Conservation (phyloP, 2,113 vertebrate species). For the Ammospiza nelsoni region DNA sequence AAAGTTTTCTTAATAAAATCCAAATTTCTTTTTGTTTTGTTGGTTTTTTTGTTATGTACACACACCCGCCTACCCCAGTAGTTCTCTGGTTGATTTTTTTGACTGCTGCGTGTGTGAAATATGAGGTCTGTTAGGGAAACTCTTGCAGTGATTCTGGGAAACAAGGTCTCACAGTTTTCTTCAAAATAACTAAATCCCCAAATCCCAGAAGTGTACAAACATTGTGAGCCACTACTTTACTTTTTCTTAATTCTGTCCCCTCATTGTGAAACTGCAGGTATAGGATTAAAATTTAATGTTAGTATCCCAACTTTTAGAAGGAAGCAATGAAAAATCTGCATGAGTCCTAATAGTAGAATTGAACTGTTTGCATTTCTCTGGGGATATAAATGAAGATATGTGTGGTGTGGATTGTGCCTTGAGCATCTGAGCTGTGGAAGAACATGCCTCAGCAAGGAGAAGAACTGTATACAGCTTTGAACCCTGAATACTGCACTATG, state of each 20-base stretch:
- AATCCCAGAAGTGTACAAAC: not conserved
- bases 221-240: not conserved
- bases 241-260: not conserved
- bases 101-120: slow-evolving; percentile 38
- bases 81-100: slow-evolving; percentile 8
- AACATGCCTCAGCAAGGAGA: not conserved
- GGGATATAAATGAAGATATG: not conserved
- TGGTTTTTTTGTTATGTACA: not conserved
- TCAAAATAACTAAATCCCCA: not conserved
- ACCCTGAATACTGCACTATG: not conserved
- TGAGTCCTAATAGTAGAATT: not conserved
- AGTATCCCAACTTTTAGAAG: not conserved
- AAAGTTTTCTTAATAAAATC: not conserved
- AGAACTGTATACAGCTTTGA: not conserved
- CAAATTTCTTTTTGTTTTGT: not conserved
- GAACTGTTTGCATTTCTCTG: slow-evolving; percentile 10
- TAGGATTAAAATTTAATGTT: not conserved
- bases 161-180: not conserved
- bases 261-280: not conserved
- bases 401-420: not conserved
- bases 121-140: not conserved
- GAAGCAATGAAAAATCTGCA: not conserved
- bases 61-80: not conserved
- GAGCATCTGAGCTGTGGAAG: not conserved
- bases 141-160: slow-evolving; percentile 3